Percentiles rank a stretch among this genome's conserved stretches.
Evolutionary conservation across 2,888 invertebrate genomes (phyloP).

Genomic region (Xestia ashworthii): DNA sequence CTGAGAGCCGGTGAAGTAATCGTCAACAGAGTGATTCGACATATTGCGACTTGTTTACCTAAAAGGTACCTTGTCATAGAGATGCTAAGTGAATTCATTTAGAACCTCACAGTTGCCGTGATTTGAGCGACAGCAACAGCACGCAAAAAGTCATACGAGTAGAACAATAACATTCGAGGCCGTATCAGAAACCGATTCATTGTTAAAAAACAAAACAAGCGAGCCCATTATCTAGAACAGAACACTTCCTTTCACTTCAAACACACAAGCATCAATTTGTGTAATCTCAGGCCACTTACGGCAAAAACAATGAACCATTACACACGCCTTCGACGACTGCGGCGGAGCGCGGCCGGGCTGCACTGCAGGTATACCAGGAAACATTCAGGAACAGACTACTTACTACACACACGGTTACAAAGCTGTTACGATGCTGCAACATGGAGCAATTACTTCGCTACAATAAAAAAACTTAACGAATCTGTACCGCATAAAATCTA

Average conservation of each 20-base stretch:
- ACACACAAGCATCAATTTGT: conserved; percentile 82
- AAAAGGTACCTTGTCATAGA: conserved; percentile 52
- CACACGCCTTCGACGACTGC: conserved; percentile 72
- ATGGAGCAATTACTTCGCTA: conserved; percentile 26
- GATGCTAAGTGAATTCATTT: conserved; percentile 73
- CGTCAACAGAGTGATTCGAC: conserved; percentile 56
- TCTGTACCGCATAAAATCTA: conserved; percentile 35
- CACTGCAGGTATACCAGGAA: conserved; percentile 35
- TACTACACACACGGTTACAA: conserved; percentile 33
- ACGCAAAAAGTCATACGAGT: conserved; percentile 41
- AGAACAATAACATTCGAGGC: conserved; percentile 37
- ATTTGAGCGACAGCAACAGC: conserved; percentile 16
- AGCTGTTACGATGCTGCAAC: conserved; percentile 38
- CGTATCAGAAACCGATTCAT: conserved; percentile 70
- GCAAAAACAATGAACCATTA: conserved; percentile 86
- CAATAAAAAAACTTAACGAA: conserved; percentile 24
- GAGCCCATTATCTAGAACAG: conserved; percentile 78
- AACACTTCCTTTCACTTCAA: conserved; percentile 84
- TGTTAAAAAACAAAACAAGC: conserved; percentile 79
- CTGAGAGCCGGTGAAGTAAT: conserved; percentile 60
- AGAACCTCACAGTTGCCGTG: conserved; percentile 65
- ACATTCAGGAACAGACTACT: conserved; percentile 41
- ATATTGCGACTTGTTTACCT: conserved; percentile 42
- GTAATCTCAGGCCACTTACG: conserved; percentile 83
- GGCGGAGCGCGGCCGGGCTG: conserved; percentile 23